Evolutionary conservation across 2,888 invertebrate species (phyloP), one percentile per base, ranked within the genome.

Genomic region (Saturnia japonica): DNA sequence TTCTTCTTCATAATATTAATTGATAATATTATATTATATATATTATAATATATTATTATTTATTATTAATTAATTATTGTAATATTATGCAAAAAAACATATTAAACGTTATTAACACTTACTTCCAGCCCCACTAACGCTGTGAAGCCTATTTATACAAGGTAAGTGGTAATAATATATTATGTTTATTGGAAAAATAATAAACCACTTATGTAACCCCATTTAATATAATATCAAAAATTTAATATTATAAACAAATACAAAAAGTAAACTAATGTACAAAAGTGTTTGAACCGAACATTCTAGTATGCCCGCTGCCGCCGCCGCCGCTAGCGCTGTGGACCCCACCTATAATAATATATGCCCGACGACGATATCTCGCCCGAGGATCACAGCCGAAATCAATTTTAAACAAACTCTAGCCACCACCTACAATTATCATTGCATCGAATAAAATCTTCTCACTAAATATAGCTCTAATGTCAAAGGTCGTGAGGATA

Each of bases 341-440:
- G 69, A 73, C 80, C 75, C 75, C 85, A 83, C 85, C 86, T 84
- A 84, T 91, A 91, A 91, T 91, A 90, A 89, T 78, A 83, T 82
- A 74, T 81, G 81, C 76, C 82, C 84, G 86, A 84, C 83, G 85
- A 85, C 86, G 86, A 80, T 91, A 93, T 93, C 93, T 82, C 80
- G 72, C 74, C 77, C 74, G 78, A 77, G 80, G 85, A 91, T 93
- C 93, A 87, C 82, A 83, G 82, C 90, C 93, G 88, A 91, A 94
- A 93, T 93, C 93, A 92, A 93, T 93, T 94, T 91, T 91, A 92
- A 93, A 93, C 91, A 92, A 92, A 93, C 91, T 91, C 86, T 86
- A 87, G 85, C 90, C 89, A 88, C 89, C 91, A 91, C 91, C 91
- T 91, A 91, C 91, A 93, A 93, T 92, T 92, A 93, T 89, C 83